Conservation (phyloP, 2,797 vertebrate genomes). For the Hoplostethus mediterraneus region DNA sequence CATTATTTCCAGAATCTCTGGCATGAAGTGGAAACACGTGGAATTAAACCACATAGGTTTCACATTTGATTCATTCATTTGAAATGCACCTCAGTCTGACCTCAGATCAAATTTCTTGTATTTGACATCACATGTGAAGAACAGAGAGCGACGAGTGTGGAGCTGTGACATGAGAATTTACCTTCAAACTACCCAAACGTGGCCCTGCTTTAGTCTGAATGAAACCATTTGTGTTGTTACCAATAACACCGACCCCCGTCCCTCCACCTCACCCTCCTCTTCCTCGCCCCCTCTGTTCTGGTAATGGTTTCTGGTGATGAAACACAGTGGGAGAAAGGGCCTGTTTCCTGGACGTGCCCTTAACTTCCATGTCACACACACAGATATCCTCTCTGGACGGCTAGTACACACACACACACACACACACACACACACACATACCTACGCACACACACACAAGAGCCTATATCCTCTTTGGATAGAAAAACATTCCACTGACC, state of each 20-base stretch:
- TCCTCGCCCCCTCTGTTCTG: slow-evolving; percentile 11
- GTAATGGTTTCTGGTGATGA: slow-evolving; percentile 40
- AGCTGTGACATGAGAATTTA: too few species aligned
- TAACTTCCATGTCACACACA: slow-evolving; percentile 74
- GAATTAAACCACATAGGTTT: too few species aligned
- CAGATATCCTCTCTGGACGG: slow-evolving; percentile 76
- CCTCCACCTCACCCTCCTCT: slow-evolving; percentile 12
- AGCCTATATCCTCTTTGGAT: slow-evolving; percentile 39
- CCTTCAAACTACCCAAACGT: too few species aligned
- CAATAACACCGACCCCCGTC: background rate
- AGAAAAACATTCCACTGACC: slow-evolving; percentile 34
- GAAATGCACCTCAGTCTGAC: too few species aligned
- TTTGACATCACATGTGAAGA: too few species aligned
- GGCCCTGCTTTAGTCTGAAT: background rate
- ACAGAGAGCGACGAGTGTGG: too few species aligned
- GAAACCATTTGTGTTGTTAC: background rate
- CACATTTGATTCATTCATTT: too few species aligned
- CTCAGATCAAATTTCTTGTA: too few species aligned
- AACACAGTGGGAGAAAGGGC: slow-evolving; percentile 53
- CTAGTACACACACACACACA: slow-evolving; percentile 31
- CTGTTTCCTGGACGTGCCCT: slow-evolving; percentile 78
- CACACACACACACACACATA: slow-evolving; percentile 29
- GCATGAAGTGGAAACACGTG: too few species aligned
- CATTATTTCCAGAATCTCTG: too few species aligned
- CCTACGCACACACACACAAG: slow-evolving; percentile 29